These are phyloP conservation scores for Cerastis rubricosa DNA, from an alignment of 2,888 invertebrate species.

Conservation along the genomic window DNA sequence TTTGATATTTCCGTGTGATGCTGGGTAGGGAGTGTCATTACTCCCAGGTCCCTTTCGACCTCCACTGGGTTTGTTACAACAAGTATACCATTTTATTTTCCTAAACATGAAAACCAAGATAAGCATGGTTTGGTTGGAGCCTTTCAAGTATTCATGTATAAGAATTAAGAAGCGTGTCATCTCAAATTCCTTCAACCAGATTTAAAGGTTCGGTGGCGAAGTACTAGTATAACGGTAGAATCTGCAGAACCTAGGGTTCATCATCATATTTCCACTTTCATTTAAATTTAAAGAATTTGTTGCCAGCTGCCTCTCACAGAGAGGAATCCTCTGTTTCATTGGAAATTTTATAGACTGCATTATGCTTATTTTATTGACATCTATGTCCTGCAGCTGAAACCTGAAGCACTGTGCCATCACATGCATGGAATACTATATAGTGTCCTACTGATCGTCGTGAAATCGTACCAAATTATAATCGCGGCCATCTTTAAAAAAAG, in stretches of 20 bases:
- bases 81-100: neutral
- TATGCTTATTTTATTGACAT: neutral
- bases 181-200: neutral
- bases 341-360: neutral
- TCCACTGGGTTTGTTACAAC: neutral
- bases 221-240: neutral
- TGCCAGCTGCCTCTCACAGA: neutral
- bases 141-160: neutral
- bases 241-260: neutral
- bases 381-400: neutral
- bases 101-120: neutral
- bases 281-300: too few species aligned
- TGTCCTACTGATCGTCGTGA: neutral
- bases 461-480: neutral
- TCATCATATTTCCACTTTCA: neutral
- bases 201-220: too few species aligned
- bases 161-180: too few species aligned
- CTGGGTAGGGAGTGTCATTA: constrained; percentile 6
- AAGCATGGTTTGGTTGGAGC: neutral
- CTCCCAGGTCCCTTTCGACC: neutral
- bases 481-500: neutral
- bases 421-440: neutral
- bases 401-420: neutral
- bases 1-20: constrained; percentile 43
- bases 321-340: neutral